Conservation (phyloP, 2,797 vertebrate genomes). For the Microctenopoma stevenorrisi region DNA sequence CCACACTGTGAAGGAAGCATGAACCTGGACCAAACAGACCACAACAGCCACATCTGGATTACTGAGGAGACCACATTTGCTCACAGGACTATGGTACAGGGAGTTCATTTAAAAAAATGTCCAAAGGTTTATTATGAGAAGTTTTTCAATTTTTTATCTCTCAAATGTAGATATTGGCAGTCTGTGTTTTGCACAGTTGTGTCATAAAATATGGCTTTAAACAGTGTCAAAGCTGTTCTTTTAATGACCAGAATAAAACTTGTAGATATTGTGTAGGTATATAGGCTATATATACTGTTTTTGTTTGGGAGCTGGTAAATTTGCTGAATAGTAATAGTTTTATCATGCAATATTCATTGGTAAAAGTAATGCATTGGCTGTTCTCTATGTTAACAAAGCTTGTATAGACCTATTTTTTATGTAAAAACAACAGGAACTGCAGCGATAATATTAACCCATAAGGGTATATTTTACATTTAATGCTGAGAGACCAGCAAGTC, state of each 20-base stretch:
- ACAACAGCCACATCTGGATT: slow-evolving; percentile 55
- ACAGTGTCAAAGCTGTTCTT: background rate
- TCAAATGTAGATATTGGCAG: background rate
- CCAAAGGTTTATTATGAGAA: background rate
- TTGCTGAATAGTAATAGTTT: background rate
- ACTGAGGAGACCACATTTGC: slow-evolving; percentile 39
- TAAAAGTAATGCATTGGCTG: background rate
- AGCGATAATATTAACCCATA: background rate
- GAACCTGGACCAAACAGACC: slow-evolving; percentile 9
- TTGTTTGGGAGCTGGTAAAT: background rate
- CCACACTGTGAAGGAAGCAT: background rate
- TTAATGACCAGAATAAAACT: background rate
- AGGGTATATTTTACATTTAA: slow-evolving; percentile 7
- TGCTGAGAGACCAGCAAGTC: slow-evolving; percentile 14
- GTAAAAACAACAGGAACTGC: background rate
- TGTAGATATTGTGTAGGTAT: too few species aligned
- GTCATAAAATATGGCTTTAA: background rate
- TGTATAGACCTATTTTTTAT: slow-evolving; percentile 13
- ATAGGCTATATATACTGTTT: too few species aligned
- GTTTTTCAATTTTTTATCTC: background rate
- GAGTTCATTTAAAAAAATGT: background rate
- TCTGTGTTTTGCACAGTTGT: background rate
- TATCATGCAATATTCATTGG: background rate
- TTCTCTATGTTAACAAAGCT: background rate
- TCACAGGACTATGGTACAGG: slow-evolving; percentile 44